Evolutionary conservation across 2,888 invertebrate genomes (phyloP).

Genomic region (Heliconius erato): DNA sequence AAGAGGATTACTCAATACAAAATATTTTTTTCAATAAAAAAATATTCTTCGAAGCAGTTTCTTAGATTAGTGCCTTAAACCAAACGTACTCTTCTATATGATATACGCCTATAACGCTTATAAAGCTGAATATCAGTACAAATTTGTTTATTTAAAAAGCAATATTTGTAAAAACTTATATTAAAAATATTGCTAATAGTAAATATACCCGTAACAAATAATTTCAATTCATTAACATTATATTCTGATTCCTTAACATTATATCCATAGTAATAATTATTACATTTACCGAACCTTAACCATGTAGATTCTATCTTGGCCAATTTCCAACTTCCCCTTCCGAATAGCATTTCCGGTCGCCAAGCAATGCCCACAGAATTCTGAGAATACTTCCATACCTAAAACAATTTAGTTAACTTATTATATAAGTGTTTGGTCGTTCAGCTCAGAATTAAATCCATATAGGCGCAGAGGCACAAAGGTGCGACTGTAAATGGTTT

Average conservation of each 20-base stretch:
- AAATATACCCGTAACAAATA: not conserved
- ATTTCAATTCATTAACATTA: not conserved
- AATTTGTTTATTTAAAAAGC: not conserved
- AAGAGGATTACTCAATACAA: too few relatives aligned
- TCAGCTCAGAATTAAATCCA: too few relatives aligned
- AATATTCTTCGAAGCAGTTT: too few relatives aligned
- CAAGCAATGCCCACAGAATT: slow-evolving; percentile 89
- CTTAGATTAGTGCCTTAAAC: too few relatives aligned
- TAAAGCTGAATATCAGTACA: not conserved
- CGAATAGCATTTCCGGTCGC: slow-evolving; percentile 88
- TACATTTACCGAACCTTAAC: slow-evolving; percentile 71
- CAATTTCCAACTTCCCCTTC: slow-evolving; percentile 89
- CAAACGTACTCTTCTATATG: too few relatives aligned
- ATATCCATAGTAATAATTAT: too few relatives aligned
- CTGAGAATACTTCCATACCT: slow-evolving; percentile 89
- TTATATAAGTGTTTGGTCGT: too few relatives aligned
- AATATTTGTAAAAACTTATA: not conserved
- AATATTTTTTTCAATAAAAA: too few relatives aligned
- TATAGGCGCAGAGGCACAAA: too few relatives aligned
- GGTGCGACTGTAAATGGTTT: too few relatives aligned
- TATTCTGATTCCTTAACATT: not conserved
- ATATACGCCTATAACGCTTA: too few relatives aligned
- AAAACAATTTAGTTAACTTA: not conserved
- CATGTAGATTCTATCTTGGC: slow-evolving; percentile 87
- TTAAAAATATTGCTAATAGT: not conserved